These are phyloP conservation scores for Carassius carassius DNA, from an alignment of 2,113 vertebrate species.

Conservation along the genomic window DNA sequence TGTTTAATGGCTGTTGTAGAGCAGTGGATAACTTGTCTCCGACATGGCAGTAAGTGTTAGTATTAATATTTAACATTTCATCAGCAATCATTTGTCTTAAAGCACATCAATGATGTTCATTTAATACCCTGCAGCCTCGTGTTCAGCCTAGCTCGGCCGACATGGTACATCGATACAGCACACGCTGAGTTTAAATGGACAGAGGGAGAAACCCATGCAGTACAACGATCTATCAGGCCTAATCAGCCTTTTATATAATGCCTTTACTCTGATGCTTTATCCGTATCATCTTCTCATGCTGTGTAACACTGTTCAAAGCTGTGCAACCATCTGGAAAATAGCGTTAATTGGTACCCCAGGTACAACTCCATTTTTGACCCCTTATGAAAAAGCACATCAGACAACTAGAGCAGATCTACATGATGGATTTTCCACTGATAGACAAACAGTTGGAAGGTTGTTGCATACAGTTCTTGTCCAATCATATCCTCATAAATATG, in stretches of 20 bases:
- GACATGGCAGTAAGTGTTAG: constrained; percentile 46
- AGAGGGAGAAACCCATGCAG: constrained; percentile 17
- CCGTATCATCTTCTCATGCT: constrained; percentile 15
- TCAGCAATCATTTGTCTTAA: constrained; percentile 43
- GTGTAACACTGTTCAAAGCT: constrained; percentile 38
- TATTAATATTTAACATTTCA: constrained; percentile 56
- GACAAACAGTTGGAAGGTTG: background rate
- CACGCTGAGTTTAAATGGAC: constrained; percentile 7
- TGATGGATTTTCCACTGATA: background rate
- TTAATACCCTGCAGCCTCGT: constrained; percentile 18
- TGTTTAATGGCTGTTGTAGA: constrained; percentile 46
- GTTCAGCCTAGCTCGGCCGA: background rate
- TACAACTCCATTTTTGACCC: background rate
- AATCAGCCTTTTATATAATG: constrained; percentile 33
- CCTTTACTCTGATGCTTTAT: background rate
- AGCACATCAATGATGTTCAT: constrained; percentile 25
- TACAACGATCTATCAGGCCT: constrained; percentile 21
- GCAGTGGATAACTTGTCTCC: constrained; percentile 26
- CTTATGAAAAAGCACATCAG: background rate
- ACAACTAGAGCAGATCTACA: background rate
- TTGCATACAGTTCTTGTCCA: too few species aligned
- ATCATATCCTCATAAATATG: too few species aligned
- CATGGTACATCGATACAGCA: constrained; percentile 39
- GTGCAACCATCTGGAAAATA: constrained; percentile 35
- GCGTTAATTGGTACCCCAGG: constrained; percentile 10